Conservation (phyloP, 2,113 vertebrate species). For the cat (Felis catus) region F.catus_Fca126_mat1.0 CM031428.1:28004501-28005000, state of each 20-base stretch:
- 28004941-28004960: background rate
- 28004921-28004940: background rate
- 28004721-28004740: slow-evolving; percentile 19
- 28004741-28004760: background rate
- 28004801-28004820: background rate
- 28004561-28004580: background rate
- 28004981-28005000: slow-evolving; percentile 19
- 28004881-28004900: background rate
- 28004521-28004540: background rate
- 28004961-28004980: background rate
- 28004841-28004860: background rate
- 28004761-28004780: background rate
- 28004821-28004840: background rate
- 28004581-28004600: background rate
- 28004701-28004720: background rate
- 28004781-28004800: background rate
- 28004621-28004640: background rate
- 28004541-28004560: background rate
- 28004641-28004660: slow-evolving; percentile 41
- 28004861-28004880: background rate
- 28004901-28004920: background rate
- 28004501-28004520: background rate
- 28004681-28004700: slow-evolving; percentile 18
- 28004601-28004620: slow-evolving; percentile 1
- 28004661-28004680: slow-evolving; percentile 6